Base-by-base conservation (phyloP, 2,797 vertebrate genomes). In the Mormyrops boulengeri region DNA sequence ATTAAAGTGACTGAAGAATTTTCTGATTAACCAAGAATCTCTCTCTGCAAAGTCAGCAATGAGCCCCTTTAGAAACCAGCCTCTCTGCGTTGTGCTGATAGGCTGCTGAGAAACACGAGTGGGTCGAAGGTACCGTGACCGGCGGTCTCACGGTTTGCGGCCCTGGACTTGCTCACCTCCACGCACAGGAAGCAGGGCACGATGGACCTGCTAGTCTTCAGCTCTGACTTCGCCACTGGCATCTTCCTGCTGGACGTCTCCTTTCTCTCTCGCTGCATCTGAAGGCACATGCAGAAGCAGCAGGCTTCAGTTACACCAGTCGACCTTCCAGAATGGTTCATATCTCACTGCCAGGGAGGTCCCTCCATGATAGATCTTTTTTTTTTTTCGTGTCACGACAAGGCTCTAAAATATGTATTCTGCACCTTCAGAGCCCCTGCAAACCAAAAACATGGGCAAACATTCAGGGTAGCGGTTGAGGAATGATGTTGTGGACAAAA, bases 181-280 rank as follows among this genome's bases (percentile, higher is more conserved):
- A 98, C 97, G 0, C 97, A 95, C 89, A 98, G 95, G 91, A 98
- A 98, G 93, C 98, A 98, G 89, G 98, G 98, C 22, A 98, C 97
- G 34, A 98, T 97, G 93, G 97, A 97, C 91, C 94, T 96, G 91
- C 97, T 98, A 91, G 95, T 97, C 93, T 97, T 98, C 90, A 95
- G 92, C 82, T 90, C 94, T 2, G 93, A 92, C 89, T 93, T 93
- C 19, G 90, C 92, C 88, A 92, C 93, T 6, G 93, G 93, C 95
- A 96, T 94, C 89, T 84, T 91, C 47, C 57, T 19, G 34, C 26
- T 8, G 44, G 11, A 41, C 12, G 6, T 89, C 53, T 34, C 22
- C 22, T 19, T 49, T 50, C 88, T 41, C 41, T 52, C 60, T 52
- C 60, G 44, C 52, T 62, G 55, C 60, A 88, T 62, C 89, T 89